Conservation (phyloP, 2,888 invertebrate species). For the Phalangium opilio region DNA sequence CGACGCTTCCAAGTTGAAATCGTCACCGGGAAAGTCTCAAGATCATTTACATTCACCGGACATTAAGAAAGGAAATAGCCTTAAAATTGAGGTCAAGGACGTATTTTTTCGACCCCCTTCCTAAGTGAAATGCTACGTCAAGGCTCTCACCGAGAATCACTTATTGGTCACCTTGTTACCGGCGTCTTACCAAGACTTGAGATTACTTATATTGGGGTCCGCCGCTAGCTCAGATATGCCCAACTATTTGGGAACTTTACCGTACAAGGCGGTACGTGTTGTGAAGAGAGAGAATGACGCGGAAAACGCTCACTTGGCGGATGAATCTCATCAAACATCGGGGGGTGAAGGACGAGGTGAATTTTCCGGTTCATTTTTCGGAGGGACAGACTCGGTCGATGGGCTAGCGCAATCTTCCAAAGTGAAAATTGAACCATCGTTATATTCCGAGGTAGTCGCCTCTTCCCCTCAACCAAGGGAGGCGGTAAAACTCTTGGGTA, state of each 20-base stretch:
- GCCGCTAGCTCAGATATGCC: background rate
- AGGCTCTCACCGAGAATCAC: conserved; percentile 44
- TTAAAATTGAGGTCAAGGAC: conserved; percentile 24
- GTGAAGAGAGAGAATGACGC: conserved; percentile 3
- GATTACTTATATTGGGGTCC: conserved; percentile 19
- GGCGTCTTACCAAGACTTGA: conserved; percentile 39
- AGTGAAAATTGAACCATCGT: too few relatives aligned
- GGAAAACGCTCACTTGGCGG: background rate
- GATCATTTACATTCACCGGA: too few relatives aligned
- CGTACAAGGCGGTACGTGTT: background rate
- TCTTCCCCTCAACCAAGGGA: background rate
- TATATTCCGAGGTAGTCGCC: background rate
- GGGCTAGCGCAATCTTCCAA: too few relatives aligned
- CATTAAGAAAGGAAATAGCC: too few relatives aligned
- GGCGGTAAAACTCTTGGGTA: too few relatives aligned
- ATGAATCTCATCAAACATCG: conserved; percentile 1
- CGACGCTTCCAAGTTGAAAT: too few relatives aligned
- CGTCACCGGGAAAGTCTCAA: too few relatives aligned
- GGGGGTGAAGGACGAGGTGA: background rate
- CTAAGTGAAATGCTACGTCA: conserved; percentile 51
- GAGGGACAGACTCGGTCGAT: conserved; percentile 3
- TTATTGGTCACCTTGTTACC: conserved; percentile 49
- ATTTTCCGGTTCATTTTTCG: background rate
- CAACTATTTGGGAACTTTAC: background rate
- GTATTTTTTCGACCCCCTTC: conserved; percentile 13